Evolutionary conservation across 1,140 invertebrate species (phyloP).

Genomic region (Parapsyche elsis): DNA sequence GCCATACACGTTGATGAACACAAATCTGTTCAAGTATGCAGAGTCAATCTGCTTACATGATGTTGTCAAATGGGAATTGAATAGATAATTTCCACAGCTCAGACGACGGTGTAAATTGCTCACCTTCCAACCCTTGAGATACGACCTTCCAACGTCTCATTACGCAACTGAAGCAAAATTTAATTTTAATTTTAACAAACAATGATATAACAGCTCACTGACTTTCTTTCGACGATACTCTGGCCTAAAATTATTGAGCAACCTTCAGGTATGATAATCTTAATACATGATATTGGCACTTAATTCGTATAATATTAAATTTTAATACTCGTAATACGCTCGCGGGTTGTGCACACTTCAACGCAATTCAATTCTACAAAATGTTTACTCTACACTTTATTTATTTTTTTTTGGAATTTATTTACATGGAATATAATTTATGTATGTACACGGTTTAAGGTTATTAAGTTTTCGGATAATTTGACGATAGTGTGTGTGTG

Average conservation of each 20-base stretch:
- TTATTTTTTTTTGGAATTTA: too few species aligned
- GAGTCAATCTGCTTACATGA: constrained; percentile 46
- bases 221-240: background rate
- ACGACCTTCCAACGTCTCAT: background rate
- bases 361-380: too few species aligned
- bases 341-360: too few species aligned
- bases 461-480: background rate
- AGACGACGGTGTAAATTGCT: background rate
- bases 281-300: constrained; percentile 27
- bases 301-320: background rate
- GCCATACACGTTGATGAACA: constrained; percentile 2
- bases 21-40: constrained; percentile 37
- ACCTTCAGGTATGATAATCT: constrained; percentile 31
- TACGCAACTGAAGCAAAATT: background rate
- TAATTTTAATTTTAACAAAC: background rate
- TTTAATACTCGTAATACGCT: too few species aligned
- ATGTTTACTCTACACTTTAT: too few species aligned
- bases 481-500: background rate
- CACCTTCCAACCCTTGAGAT: background rate
- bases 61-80: constrained; percentile 42
- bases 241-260: constrained; percentile 25
- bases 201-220: background rate
- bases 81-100: constrained; percentile 38
- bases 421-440: background rate
- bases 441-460: background rate